Evolutionary conservation across 2,113 vertebrate species (phyloP), one percentile per base, ranked within the genome.

Genomic region (Pandion haliaetus): DNA sequence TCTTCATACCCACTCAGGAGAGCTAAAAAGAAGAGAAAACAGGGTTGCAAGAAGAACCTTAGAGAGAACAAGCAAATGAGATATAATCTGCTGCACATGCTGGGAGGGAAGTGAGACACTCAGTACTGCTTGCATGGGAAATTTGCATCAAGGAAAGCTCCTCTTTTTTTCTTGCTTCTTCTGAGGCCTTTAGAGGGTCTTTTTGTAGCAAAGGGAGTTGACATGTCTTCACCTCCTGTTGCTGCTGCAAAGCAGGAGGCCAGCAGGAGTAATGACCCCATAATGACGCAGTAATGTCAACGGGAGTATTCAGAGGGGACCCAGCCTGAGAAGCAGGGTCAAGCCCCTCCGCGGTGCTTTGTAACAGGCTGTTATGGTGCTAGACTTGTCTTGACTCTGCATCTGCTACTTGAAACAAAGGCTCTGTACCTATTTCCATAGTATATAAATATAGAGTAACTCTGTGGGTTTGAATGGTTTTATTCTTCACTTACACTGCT

Each of bases 151-250:
- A 86, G 36, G 59, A 38, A 88, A 93, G 25, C 16, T 87, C 20
- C 55, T 83, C 34, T 66, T 87, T 92, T 87, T 91, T 89, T 92
- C n/a, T 73, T 63, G 14, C 72, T 31, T 71, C 52, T 77, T 89
- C 20, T 8, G 72, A 28, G 23, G 7, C 4, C 25, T 94, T 96
- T 96, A 96, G 76, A 96, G 17, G 10, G 25, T 66, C 63, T 69
- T 96, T 84, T 94, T 97, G 96, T 88, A 96, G 84, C 80, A 93
- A 86, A 86, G 15, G 42, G 82, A 82, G 65, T 90, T 57, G 62
- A 44, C 79, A 86, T 7, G 12, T 84, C 49, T 67, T 84, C 40
- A 40, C 6, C 20, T 87, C 24, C 7, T 62, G 21, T 12, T 70
- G 31, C 32, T 74, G 15, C 42, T 72, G 85, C 81, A 50, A 16